Evolutionary conservation across 2,797 vertebrate species (phyloP).

Genomic region (Muraenolepis orangiensis): DNA sequence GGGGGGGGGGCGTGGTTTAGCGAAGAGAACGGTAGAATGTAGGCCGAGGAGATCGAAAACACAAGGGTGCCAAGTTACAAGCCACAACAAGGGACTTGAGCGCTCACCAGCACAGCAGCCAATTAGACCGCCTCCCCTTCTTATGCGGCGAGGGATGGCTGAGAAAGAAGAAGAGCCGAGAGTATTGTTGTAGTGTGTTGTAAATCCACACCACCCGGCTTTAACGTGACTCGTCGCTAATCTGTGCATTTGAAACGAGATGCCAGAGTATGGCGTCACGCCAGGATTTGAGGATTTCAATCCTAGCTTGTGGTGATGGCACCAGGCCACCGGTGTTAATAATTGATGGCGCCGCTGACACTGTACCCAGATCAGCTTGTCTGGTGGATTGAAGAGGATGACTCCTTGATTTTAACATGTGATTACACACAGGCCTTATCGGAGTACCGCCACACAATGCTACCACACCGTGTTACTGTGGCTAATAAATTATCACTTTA

Average conservation of each 20-base stretch:
- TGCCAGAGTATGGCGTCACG: too few species aligned
- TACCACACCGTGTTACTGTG: slow-evolving; percentile 30
- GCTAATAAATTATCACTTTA: slow-evolving; percentile 41
- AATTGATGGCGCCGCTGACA: slow-evolving; percentile 28
- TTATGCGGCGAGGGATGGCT: background rate
- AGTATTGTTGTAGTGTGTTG: background rate
- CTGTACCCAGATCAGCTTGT: slow-evolving; percentile 5
- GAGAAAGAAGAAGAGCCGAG: background rate
- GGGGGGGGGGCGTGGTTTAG: slow-evolving; percentile 21
- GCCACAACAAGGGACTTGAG: background rate
- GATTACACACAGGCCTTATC: slow-evolving; percentile 31
- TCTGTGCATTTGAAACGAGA: background rate
- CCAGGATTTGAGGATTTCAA: background rate
- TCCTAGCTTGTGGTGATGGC: background rate
- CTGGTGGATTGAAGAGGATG: background rate
- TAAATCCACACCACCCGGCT: background rate
- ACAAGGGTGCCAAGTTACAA: slow-evolving; percentile 37
- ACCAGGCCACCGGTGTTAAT: slow-evolving; percentile 20
- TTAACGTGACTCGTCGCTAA: background rate
- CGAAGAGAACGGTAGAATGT: slow-evolving; percentile 2
- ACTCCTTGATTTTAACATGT: slow-evolving; percentile 29
- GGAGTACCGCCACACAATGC: slow-evolving; percentile 18
- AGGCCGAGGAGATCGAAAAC: background rate
- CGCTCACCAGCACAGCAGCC: background rate
- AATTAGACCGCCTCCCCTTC: background rate